Evolutionary conservation across 1,140 invertebrate species (phyloP).

Genomic region (Macrobrachium nipponense): DNA sequence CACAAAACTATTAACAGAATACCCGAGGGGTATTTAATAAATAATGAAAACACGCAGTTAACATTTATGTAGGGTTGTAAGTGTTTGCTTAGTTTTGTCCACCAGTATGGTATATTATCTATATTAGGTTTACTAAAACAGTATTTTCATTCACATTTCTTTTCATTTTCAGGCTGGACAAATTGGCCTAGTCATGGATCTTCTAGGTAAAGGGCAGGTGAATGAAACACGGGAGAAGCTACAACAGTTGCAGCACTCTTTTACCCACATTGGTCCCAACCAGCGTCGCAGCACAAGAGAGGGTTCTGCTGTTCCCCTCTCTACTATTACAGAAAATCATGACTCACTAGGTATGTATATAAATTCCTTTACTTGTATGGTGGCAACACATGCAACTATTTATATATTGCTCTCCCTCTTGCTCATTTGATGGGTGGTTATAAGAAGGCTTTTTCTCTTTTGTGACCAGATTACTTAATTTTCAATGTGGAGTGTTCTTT

Average conservation of each 20-base stretch:
- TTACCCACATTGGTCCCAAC: background rate
- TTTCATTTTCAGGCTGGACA: constrained; percentile 21
- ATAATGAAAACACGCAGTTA: too few species aligned
- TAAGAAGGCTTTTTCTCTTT: too few species aligned
- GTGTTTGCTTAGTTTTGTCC: background rate
- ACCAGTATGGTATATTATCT: background rate
- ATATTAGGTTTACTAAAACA: background rate
- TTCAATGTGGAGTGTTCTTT: too few species aligned
- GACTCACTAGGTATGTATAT: constrained; percentile 34
- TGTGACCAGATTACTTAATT: too few species aligned
- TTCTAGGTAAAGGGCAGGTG: constrained; percentile 46
- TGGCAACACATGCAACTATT: too few species aligned
- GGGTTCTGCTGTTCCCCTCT: constrained; percentile 16
- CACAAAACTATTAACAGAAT: too few species aligned
- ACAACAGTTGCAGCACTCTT: constrained; percentile 41
- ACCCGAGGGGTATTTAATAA: too few species aligned
- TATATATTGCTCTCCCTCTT: too few species aligned
- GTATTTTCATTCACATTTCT: background rate
- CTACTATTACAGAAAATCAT: constrained; percentile 49
- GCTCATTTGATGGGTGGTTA: too few species aligned
- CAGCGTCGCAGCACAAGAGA: background rate
- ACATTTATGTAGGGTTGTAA: too few species aligned
- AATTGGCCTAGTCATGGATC: constrained; percentile 35
- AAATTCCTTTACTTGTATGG: background rate
- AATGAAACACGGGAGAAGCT: constrained; percentile 37